phyloP scores from a whole-genome alignment of 2,888 invertebrate genomes.

The Clanis bilineata region DNA sequence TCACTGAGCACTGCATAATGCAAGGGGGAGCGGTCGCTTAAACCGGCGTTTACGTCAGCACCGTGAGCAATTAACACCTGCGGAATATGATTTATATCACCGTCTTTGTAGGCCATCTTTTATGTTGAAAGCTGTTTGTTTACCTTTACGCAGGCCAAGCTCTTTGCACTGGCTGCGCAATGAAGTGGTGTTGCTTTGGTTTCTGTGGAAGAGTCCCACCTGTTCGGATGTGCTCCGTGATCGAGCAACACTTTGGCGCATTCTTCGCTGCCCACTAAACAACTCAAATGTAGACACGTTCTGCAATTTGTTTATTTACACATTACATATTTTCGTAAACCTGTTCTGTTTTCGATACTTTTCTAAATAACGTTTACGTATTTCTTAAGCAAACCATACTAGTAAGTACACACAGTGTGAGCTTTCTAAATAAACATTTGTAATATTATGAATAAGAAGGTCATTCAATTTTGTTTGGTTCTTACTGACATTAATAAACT shows the following conservation, averaged over 20 bases:
- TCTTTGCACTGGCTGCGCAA: conserved; percentile 87
- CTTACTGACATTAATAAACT: background rate
- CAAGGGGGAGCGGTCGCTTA: conserved; percentile 87
- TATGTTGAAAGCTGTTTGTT: conserved; percentile 39
- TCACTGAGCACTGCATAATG: conserved; percentile 92
- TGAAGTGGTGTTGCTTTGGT: conserved; percentile 88
- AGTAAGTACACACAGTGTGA: too few species aligned
- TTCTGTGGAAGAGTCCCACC: conserved; percentile 85
- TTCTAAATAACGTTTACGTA: background rate
- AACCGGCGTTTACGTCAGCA: conserved; percentile 91
- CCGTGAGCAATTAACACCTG: conserved; percentile 86
- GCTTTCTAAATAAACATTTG: too few species aligned
- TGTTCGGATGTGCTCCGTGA: conserved; percentile 85
- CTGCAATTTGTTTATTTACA: conserved; percentile 41
- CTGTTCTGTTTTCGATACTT: background rate
- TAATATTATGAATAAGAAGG: too few species aligned
- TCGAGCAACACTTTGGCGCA: conserved; percentile 87
- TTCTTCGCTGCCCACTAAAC: conserved; percentile 87
- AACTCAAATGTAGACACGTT: conserved; percentile 88
- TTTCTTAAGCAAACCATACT: too few species aligned
- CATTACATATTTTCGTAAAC: background rate
- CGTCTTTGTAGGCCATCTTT: conserved; percentile 39
- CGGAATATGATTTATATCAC: conserved; percentile 41
- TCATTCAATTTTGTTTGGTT: background rate
- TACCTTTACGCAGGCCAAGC: conserved; percentile 83